Evolutionary conservation across 2,113 vertebrate genomes (phyloP), one percentile per base, ranked within the genome.

Genomic region (Rhegmatorhina hoffmannsi): DNA sequence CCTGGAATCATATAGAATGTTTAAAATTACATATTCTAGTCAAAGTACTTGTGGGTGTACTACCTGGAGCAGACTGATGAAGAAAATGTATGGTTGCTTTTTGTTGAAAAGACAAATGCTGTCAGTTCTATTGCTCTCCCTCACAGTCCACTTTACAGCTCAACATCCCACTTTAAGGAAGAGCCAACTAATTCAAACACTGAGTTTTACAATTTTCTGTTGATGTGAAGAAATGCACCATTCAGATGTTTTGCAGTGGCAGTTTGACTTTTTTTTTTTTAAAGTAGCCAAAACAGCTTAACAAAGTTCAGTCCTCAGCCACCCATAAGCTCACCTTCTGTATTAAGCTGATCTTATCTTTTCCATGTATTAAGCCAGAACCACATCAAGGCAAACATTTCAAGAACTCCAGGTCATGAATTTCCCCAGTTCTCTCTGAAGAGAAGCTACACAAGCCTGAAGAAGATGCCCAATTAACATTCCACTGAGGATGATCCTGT

Each of bases 21-120:
- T 94, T 56, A 72, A 82, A 96, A 95, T 91, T 78, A 80, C n/a
- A 85, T 74, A 75, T 84, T 95, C 24, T 72, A 33, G 47, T 62
- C 77, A 62, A 62, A 64, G 43, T 91, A 87, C 74, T 63, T 82
- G 46, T 55, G 36, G 44, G 80, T 53, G 67, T 52, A 89, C n/a
- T 87, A 46, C 26, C 84, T 19, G 9, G 23, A 80, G 34, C 50
- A 86, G 83, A 68, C 21, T 77, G 52, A 8, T 64, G 21, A 85
- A 82, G 38, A 44, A 36, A 63, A 19, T 1, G 6, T 46, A 67
- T 29, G 18, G 38, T 33, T 79, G 40, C 29, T 52, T 58, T 76
- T 47, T 53, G n/a, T 11, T 62, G 23, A 36, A 24, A 36, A 86
- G 36, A 13, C 43, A 50, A 40, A 38, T 40, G 16, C n/a, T 80